Percentiles rank a stretch among this genome's conserved stretches.
These are phyloP conservation scores for Montipora capricornis DNA, from an alignment of 64 coral and sea anemone genomes.

Conservation along the genomic window DNA sequence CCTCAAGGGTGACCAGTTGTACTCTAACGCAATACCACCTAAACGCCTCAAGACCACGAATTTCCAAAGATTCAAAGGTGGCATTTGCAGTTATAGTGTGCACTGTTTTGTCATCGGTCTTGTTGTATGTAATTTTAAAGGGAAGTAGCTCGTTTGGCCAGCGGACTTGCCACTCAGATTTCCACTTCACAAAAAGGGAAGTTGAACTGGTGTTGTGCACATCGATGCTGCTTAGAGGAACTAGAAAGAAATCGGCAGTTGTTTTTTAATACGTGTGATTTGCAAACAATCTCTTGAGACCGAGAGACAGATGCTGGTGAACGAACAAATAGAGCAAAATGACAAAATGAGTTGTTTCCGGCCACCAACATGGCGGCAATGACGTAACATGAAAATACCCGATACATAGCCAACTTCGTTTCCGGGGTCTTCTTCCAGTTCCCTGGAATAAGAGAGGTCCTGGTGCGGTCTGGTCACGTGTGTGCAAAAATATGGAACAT, in stretches of 20 bases:
- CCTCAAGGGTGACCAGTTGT: neutral
- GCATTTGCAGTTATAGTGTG: conserved; percentile 20
- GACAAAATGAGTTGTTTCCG: too few species aligned
- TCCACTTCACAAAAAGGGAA: conserved; percentile 7
- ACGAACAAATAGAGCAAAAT: too few species aligned
- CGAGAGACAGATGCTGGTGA: too few species aligned
- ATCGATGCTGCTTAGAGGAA: neutral
- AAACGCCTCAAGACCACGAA: conserved; percentile 19
- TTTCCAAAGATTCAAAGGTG: conserved; percentile 5
- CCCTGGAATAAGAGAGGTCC: too few species aligned
- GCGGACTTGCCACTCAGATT: neutral
- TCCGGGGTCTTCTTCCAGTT: too few species aligned
- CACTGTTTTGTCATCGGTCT: neutral
- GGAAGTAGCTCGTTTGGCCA: neutral
- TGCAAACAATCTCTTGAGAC: too few species aligned
- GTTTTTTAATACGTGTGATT: too few species aligned
- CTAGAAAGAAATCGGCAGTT: neutral
- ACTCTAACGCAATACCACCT: conserved; percentile 49
- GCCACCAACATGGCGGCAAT: too few species aligned
- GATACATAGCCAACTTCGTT: too few species aligned
- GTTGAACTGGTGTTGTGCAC: conserved; percentile 10
- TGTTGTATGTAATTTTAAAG: neutral
- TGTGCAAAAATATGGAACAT: too few species aligned
- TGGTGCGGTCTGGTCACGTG: too few species aligned
- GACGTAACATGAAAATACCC: too few species aligned